Evolutionary conservation across 2,888 invertebrate species (phyloP).

Genomic region (Tuberolachnus salignus): DNA sequence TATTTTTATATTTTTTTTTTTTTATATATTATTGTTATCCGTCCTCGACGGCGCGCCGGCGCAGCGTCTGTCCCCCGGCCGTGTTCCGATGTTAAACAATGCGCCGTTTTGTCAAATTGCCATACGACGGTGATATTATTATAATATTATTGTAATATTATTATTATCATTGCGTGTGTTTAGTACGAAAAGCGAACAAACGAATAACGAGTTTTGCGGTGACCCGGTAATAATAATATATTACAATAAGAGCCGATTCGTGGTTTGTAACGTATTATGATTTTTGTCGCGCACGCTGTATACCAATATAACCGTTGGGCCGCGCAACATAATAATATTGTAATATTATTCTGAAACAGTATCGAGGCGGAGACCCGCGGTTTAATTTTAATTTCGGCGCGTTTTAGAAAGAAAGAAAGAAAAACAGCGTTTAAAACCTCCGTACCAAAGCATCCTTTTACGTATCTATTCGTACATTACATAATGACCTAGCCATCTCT

Average conservation of each 20-base stretch:
- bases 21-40: slow-evolving; percentile 34
- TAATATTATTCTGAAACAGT: too few species aligned
- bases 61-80: slow-evolving; percentile 24
- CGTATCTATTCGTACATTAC: too few species aligned
- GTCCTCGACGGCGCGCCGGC: slow-evolving; percentile 35
- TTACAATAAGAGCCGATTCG: slow-evolving; percentile 6
- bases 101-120: slow-evolving; percentile 54
- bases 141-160: not conserved
- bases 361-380: too few species aligned
- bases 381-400: too few species aligned
- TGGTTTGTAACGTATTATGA: not conserved
- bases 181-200: slow-evolving; percentile 7
- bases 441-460: too few species aligned
- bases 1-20: too few species aligned
- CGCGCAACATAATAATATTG: too few species aligned
- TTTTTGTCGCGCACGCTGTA: too few species aligned
- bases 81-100: slow-evolving; percentile 36
- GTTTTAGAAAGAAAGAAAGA: too few species aligned
- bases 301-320: too few species aligned
- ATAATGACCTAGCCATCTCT: too few species aligned
- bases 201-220: slow-evolving; percentile 35
- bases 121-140: not conserved
- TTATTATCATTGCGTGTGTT: not conserved
- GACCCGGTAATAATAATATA: not conserved
- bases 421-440: too few species aligned